Conservation (phyloP, 2,888 invertebrate species). For the Aleiodes alternator region DNA sequence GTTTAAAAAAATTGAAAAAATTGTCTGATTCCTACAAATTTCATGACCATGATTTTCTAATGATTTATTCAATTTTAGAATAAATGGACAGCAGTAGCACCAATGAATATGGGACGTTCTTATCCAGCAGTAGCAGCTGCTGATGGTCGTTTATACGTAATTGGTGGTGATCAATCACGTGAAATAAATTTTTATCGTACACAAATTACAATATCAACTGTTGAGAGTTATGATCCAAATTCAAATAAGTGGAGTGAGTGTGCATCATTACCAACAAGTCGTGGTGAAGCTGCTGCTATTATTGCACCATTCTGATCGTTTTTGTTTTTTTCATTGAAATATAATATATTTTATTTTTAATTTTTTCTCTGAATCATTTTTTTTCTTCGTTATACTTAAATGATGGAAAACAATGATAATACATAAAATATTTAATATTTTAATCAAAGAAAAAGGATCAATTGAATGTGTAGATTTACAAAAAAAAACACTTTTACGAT, state of each 20-base stretch:
- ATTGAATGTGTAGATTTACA: constrained; percentile 18
- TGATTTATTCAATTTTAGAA: constrained; percentile 76
- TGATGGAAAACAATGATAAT: background rate
- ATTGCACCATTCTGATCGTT: constrained; percentile 79
- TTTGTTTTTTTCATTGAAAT: background rate
- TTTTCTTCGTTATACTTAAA: too few species aligned
- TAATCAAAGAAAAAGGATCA: constrained; percentile 25
- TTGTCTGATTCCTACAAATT: too few species aligned
- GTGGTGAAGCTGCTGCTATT: constrained; percentile 92
- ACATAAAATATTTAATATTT: background rate
- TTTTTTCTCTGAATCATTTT: too few species aligned
- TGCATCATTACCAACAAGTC: constrained; percentile 87
- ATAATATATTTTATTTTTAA: constrained; percentile 6
- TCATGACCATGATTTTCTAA: too few species aligned
- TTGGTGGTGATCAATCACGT: constrained; percentile 90
- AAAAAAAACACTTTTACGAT: constrained; percentile 13
- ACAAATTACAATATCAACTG: constrained; percentile 88
- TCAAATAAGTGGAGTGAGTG: constrained; percentile 87
- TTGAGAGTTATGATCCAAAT: constrained; percentile 90
- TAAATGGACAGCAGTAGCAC: constrained; percentile 86
- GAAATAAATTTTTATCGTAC: constrained; percentile 90
- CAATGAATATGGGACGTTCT: constrained; percentile 85
- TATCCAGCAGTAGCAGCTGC: constrained; percentile 91
- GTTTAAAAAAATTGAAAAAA: background rate
- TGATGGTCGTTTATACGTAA: constrained; percentile 88